phyloP scores from a whole-genome alignment of 2,797 vertebrate genomes.

The Bovichtus variegatus region DNA sequence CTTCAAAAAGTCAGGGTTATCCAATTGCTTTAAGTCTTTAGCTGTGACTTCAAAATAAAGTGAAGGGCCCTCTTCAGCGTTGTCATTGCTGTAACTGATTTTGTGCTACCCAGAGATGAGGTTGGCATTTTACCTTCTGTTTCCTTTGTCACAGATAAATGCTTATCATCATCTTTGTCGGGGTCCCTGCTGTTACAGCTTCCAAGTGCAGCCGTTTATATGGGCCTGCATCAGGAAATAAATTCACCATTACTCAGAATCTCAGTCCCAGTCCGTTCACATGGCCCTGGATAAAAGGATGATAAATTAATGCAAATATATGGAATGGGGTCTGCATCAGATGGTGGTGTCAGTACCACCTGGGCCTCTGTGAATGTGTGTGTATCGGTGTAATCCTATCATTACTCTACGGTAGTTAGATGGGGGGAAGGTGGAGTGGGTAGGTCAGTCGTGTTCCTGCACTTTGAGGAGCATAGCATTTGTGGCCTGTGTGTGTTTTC shows the following conservation, averaged over 20 bases:
- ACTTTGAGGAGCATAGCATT: conserved; percentile 5
- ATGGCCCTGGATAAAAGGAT: conserved; percentile 69
- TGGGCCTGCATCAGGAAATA: conserved; percentile 45
- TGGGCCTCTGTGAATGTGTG: conserved; percentile 47
- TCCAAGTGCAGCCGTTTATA: conserved; percentile 17
- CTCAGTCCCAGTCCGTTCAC: conserved; percentile 47
- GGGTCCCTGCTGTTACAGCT: conserved; percentile 9
- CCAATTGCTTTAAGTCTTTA: background rate
- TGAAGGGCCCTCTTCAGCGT: background rate
- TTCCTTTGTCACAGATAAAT: conserved; percentile 20
- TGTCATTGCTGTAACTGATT: conserved; percentile 23
- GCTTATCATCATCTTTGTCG: conserved; percentile 20
- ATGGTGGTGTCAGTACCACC: conserved; percentile 60
- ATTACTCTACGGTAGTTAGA: conserved; percentile 34
- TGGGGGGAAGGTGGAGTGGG: background rate
- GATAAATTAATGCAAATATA: conserved; percentile 84
- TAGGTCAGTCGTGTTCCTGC: conserved; percentile 4
- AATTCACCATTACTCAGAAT: conserved; percentile 53
- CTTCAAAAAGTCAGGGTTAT: background rate
- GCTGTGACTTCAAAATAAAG: conserved; percentile 5
- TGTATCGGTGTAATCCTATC: conserved; percentile 40
- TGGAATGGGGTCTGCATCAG: conserved; percentile 82
- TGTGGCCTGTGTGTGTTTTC: conserved; percentile 29
- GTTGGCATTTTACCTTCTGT: conserved; percentile 6
- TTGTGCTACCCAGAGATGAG: conserved; percentile 8